Evolutionary conservation across 2,888 invertebrate genomes (phyloP).

Genomic region (Nasonovia ribisnigri): DNA sequence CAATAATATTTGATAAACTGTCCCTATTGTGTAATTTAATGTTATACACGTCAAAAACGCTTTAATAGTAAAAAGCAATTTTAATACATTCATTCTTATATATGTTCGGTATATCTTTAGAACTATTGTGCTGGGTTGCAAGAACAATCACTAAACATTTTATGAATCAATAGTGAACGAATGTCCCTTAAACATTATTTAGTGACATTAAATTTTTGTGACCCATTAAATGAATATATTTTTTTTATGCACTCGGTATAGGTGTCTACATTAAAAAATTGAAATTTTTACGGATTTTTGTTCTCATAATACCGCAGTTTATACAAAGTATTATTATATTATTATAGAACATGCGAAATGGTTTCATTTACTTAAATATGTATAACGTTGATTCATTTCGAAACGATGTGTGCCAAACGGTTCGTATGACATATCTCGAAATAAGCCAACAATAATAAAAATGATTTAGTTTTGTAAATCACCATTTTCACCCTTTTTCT

Average conservation of each 20-base stretch:
- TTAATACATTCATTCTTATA: not conserved
- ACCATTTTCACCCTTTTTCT: constrained; percentile 40
- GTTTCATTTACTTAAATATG: constrained; percentile 45
- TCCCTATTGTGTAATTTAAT: not conserved
- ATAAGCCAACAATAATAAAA: constrained; percentile 34
- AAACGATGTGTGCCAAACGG: constrained; percentile 27
- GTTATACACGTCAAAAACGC: not conserved
- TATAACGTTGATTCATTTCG: constrained; percentile 5
- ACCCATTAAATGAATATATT: not conserved
- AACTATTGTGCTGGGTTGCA: not conserved
- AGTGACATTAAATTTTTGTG: not conserved
- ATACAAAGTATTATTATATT: not conserved
- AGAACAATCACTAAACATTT: not conserved
- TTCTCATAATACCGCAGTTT: not conserved
- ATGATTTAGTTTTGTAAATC: constrained; percentile 54
- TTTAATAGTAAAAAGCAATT: not conserved
- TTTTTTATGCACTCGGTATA: not conserved
- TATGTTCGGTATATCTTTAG: not conserved
- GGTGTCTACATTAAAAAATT: not conserved
- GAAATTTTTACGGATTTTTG: not conserved
- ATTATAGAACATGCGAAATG: constrained; percentile 19
- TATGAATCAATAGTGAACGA: not conserved
- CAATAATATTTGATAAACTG: not conserved
- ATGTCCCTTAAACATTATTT: not conserved
- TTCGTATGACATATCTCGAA: constrained; percentile 26